A percentile compares a stretch with the other conserved stretches of the same genome.
phyloP scores from a whole-genome alignment of 2,888 invertebrate genomes.

The Sepiola atlantica region DNA sequence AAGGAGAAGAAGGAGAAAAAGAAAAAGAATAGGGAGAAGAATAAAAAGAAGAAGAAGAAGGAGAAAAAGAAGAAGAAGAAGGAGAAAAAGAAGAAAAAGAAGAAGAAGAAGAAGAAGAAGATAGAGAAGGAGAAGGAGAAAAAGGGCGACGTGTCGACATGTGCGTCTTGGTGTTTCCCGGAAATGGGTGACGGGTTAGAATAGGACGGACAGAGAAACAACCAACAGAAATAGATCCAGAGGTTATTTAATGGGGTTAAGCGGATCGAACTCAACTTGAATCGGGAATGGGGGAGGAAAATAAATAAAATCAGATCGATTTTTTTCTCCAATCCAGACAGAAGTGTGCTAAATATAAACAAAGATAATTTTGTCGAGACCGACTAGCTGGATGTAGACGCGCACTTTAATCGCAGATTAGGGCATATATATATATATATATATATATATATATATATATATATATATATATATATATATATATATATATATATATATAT shows the following conservation, averaged over 20 bases:
- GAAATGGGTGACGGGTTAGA: too few species aligned
- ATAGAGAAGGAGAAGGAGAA: not conserved
- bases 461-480: not conserved
- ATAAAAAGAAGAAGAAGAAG: not conserved
- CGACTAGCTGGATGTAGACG: too few species aligned
- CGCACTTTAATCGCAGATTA: too few species aligned
- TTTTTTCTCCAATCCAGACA: too few species aligned
- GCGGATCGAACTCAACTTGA: too few species aligned
- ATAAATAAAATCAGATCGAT: too few species aligned
- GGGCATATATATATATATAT: not conserved
- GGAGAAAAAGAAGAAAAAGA: not conserved
- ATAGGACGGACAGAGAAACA: not conserved
- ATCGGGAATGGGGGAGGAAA: too few species aligned
- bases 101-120: not conserved
- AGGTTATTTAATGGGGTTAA: too few species aligned
- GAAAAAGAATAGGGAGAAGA: not conserved
- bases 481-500: not conserved
- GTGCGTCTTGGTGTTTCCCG: too few species aligned
- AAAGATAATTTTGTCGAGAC: too few species aligned
- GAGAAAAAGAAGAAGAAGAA: not conserved
- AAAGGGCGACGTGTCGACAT: not conserved
- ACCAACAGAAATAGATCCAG: not conserved
- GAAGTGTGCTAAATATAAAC: too few species aligned
- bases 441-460: not conserved
- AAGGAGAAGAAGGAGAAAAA: not conserved